Conservation (phyloP, 2,113 vertebrate species). For the Scalopus aquaticus region DNA sequence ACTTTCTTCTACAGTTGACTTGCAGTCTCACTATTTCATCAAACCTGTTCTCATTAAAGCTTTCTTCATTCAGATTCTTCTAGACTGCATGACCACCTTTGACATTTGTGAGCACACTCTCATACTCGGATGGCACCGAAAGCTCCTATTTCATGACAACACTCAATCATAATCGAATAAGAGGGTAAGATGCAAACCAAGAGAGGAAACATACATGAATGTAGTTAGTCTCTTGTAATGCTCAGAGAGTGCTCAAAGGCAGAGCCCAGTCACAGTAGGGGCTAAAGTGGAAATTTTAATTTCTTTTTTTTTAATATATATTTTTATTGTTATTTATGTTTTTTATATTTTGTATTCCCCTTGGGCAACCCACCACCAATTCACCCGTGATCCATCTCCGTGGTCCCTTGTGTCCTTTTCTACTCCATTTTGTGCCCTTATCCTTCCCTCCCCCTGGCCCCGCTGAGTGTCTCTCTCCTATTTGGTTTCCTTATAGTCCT, state of each 20-base stretch:
- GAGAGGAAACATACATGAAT: neutral
- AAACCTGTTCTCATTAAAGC: neutral
- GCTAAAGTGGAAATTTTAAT: neutral
- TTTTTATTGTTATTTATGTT: no score
- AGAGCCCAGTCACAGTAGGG: neutral
- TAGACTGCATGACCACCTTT: neutral
- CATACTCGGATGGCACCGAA: neutral
- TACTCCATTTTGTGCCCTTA: no score
- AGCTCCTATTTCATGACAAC: neutral
- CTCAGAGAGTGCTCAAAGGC: neutral
- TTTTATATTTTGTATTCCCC: no score
- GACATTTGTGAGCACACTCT: neutral
- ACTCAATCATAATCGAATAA: neutral
- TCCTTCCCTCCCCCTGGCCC: no score
- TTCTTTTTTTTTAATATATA: no score
- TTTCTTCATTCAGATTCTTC: neutral
- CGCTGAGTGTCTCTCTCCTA: no score
- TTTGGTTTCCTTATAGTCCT: no score
- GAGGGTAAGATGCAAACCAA: neutral
- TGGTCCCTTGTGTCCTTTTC: no score
- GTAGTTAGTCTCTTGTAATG: neutral
- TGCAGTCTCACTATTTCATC: neutral
- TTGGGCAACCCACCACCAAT: no score
- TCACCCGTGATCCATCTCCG: no score
- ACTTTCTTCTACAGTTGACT: neutral